A percentile compares a stretch with the other conserved stretches of the same genome.
phyloP scores from a whole-genome alignment of 37 sponge, comb jelly and placozoan genomes.

The Beroe forskalii region DNA sequence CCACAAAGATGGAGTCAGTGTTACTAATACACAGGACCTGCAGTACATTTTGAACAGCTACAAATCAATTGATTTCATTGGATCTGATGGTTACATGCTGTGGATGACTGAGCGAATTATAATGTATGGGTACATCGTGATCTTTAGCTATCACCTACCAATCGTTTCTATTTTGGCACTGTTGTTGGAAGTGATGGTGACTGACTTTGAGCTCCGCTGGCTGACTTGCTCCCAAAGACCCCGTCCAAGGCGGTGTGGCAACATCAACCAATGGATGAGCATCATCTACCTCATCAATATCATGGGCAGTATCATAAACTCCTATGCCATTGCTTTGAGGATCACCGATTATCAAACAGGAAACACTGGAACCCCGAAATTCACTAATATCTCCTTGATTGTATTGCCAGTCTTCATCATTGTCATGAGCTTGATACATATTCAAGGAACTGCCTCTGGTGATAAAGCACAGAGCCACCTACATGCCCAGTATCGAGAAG shows the following conservation, averaged over 20 bases:
- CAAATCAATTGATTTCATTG: background rate
- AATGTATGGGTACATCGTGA: conserved; percentile 27
- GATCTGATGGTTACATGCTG: background rate
- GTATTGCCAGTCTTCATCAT: background rate
- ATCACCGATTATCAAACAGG: background rate
- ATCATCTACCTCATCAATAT: conserved; percentile 56
- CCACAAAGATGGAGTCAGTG: background rate
- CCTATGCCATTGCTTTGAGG: background rate
- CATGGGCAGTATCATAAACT: conserved; percentile 11
- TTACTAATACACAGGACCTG: background rate
- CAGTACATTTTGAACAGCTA: conserved; percentile 30
- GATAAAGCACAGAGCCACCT: conserved; percentile 6
- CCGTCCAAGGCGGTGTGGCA: background rate
- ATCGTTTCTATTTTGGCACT: conserved; percentile 1
- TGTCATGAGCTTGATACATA: conserved; percentile 13
- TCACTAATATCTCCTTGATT: background rate
- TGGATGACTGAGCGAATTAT: conserved; percentile 23
- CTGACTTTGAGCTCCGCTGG: conserved; percentile 3
- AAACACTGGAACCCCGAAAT: background rate
- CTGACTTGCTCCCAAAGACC: conserved; percentile 14
- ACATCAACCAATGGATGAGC: conserved; percentile 14
- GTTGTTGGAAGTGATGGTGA: conserved; percentile 1
- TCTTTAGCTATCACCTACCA: conserved; percentile 42
- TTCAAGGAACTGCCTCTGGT: conserved; percentile 14
- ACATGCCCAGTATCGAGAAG: background rate